These are phyloP conservation scores for Sicus ferrugineus DNA, from an alignment of 2,888 invertebrate species.

Conservation along the genomic window DNA sequence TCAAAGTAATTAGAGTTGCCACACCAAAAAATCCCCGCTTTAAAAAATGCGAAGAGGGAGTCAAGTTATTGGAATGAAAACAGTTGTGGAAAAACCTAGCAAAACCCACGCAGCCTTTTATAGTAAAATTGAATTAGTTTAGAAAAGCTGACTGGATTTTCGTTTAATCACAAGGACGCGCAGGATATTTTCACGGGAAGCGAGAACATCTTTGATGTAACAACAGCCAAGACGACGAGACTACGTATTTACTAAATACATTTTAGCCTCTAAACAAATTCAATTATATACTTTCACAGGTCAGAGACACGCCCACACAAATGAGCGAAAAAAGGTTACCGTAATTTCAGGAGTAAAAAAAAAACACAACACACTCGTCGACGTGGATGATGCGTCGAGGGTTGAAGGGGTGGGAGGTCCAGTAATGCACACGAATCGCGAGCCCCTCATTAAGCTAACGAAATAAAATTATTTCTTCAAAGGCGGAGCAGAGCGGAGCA, in stretches of 20 bases:
- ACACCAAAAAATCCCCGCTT: background rate
- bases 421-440: too few relatives aligned
- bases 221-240: background rate
- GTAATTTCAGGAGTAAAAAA: background rate
- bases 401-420: background rate
- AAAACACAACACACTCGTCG: background rate
- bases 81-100: too few relatives aligned
- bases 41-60: background rate
- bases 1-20: background rate
- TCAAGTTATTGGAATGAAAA: too few relatives aligned
- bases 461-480: constrained; percentile 1
- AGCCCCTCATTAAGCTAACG: background rate
- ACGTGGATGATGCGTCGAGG: background rate
- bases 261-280: constrained; percentile 5
- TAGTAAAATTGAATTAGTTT: background rate
- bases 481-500: background rate
- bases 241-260: background rate
- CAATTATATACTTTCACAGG: background rate
- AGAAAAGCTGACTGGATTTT: background rate
- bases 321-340: background rate
- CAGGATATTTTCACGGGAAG: background rate
- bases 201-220: background rate
- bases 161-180: background rate
- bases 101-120: too few relatives aligned
- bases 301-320: background rate